phyloP scores from a whole-genome alignment of 2,113 vertebrate species.

The Grammomys dolichurus region DNA sequence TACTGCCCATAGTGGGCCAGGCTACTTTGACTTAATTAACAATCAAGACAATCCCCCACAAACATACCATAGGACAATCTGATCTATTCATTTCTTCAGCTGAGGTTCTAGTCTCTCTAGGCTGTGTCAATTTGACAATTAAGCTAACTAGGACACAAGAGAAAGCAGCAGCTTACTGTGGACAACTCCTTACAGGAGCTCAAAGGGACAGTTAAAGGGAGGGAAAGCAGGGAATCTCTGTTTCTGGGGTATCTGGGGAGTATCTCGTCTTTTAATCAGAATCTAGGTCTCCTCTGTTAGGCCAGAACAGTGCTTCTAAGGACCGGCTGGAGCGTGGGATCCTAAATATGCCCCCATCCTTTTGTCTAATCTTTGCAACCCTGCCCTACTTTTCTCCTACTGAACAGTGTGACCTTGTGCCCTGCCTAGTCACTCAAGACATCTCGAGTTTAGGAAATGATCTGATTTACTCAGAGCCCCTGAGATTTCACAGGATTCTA shows the following conservation, averaged over 20 bases:
- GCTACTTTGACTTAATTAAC: background rate
- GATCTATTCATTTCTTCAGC: background rate
- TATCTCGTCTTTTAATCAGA: background rate
- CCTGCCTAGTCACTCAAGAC: background rate
- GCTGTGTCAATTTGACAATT: background rate
- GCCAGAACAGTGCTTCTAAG: background rate
- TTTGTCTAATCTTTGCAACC: background rate
- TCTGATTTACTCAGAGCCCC: background rate
- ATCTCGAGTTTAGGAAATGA: slow-evolving; percentile 37
- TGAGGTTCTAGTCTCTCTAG: background rate
- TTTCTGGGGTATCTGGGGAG: background rate
- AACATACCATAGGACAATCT: background rate
- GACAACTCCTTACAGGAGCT: background rate
- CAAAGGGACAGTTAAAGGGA: background rate
- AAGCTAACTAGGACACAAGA: background rate
- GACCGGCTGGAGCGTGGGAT: background rate
- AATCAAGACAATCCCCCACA: background rate
- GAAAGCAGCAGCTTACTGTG: background rate
- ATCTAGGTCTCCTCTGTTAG: background rate
- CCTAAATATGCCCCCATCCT: accelerated
- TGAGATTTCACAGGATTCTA: slow-evolving; percentile 30
- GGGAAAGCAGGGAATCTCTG: background rate
- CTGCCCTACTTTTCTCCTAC: background rate
- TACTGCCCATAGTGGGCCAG: background rate
- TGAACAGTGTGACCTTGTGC: background rate